These are phyloP conservation scores for Calliopum simillimum DNA, from an alignment of 2,888 invertebrate genomes.

Conservation along the genomic window DNA sequence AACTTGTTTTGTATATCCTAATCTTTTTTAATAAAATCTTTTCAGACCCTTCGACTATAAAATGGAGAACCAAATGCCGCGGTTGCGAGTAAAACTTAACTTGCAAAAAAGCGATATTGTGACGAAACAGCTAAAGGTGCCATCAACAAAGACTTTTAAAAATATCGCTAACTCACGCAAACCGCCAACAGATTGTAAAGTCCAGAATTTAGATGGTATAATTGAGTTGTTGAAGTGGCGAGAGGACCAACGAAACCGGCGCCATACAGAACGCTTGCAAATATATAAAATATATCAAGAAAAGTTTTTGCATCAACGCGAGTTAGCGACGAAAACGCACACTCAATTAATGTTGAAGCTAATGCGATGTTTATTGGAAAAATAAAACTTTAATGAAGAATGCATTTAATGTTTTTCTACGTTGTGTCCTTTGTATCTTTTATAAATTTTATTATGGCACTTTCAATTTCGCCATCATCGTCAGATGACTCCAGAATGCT, in stretches of 20 bases:
- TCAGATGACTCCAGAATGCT: constrained; percentile 23
- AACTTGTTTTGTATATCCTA: too few relatives aligned
- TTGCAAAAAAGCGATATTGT: too few relatives aligned
- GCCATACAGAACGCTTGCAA: constrained; percentile 7
- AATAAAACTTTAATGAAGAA: neutral
- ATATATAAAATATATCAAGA: constrained; percentile 14
- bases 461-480: constrained; percentile 22
- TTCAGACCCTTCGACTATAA: too few relatives aligned
- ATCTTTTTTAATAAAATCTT: too few relatives aligned
- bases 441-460: neutral
- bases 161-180: too few relatives aligned
- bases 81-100: too few relatives aligned
- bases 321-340: neutral
- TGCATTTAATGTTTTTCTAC: too few relatives aligned
- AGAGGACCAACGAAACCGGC: constrained; percentile 9
- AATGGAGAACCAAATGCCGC: too few relatives aligned
- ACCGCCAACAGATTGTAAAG: too few relatives aligned
- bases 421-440: neutral
- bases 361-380: neutral
- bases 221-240: neutral
- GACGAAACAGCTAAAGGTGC: too few relatives aligned
- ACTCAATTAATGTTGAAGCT: constrained; percentile 9
- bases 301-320: constrained; percentile 19
- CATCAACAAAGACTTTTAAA: too few relatives aligned
- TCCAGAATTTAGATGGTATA: too few relatives aligned